Base-by-base conservation (phyloP, 1,140 invertebrate species). In the Drosophila santomea region DNA sequence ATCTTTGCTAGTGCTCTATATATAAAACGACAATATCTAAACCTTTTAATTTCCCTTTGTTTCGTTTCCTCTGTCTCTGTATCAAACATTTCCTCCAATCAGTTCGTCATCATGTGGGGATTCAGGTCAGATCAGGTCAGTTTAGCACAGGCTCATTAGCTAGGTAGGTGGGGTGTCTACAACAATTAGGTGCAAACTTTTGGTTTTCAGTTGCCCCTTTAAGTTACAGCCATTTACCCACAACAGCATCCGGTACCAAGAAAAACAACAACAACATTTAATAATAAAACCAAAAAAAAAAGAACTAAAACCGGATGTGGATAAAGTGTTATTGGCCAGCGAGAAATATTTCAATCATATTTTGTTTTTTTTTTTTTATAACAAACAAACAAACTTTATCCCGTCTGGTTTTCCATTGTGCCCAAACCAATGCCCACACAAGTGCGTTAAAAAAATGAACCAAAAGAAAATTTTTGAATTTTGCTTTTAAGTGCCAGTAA, bases 381-480 rank as follows among this genome's bases (percentile, higher is more conserved):
- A 10, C 8, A 23, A 62, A 62, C 36, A 39, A 35, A 12, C 28
- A 41, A 60, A 47, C 69, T 72, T 67, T 48, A 44, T 39, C 50
- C 55, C 55, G 14, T 11, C 15, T 45, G 38, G 62, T 61, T 61
- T 61, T 52, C 51, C 54, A 75, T 55, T 52, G 72, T 64, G 57
- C 48, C 41, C n/a, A 35, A 57, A 71, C 23, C 17, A 50, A 47
- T 64, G 28, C 75, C 64, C 63, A 86, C 79, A 86, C 82, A 86
- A 88, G 83, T 88, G 83, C 83, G 83, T 88, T 88, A 88, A 88
- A 88, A 82, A 77, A 73, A 83, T 74, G 48, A 63, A 62, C 67
- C 63, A 55, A 52, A 51, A 59, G 43, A 67, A 67, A 57, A 85
- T 67, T 81, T 90, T 90, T 90, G 85, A 90, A 90, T 90, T 90